Evolutionary conservation across 2,113 vertebrate species (phyloP).

Genomic region (Sander lucioperca): DNA sequence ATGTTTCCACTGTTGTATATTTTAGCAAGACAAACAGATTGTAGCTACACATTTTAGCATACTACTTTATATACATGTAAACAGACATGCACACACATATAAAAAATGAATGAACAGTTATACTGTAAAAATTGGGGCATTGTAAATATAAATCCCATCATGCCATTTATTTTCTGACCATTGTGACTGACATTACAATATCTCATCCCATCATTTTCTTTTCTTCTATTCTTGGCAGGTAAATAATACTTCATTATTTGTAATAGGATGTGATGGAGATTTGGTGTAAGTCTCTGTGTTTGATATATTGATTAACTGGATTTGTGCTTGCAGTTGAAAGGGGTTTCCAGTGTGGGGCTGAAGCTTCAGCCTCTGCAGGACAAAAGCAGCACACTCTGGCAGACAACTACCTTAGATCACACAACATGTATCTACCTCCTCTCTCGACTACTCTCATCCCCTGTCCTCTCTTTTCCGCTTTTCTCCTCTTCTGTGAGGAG

Average conservation of each 20-base stretch:
- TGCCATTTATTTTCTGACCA: neutral
- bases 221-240: neutral
- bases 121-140: neutral
- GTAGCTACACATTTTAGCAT: neutral
- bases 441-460: slow-evolving; percentile 68
- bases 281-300: slow-evolving; percentile 6
- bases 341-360: slow-evolving; percentile 19
- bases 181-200: neutral
- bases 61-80: neutral
- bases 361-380: slow-evolving; percentile 56
- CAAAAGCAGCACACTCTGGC: slow-evolving; percentile 51
- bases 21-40: slow-evolving; percentile 11
- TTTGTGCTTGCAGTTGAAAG: slow-evolving; percentile 32
- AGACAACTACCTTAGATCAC: slow-evolving; percentile 69
- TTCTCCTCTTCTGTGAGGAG: slow-evolving; percentile 50
- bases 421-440: slow-evolving; percentile 67
- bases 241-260: slow-evolving; percentile 33
- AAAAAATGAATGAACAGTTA: neutral
- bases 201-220: neutral
- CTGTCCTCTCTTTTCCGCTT: slow-evolving; percentile 61
- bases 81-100: neutral
- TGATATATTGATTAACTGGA: slow-evolving; percentile 40
- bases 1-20: neutral
- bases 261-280: slow-evolving; percentile 24
- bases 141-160: neutral